Evolutionary conservation across 2,888 invertebrate species (phyloP), one percentile per base, ranked within the genome.

Genomic region (Shargacucullia verbasci): DNA sequence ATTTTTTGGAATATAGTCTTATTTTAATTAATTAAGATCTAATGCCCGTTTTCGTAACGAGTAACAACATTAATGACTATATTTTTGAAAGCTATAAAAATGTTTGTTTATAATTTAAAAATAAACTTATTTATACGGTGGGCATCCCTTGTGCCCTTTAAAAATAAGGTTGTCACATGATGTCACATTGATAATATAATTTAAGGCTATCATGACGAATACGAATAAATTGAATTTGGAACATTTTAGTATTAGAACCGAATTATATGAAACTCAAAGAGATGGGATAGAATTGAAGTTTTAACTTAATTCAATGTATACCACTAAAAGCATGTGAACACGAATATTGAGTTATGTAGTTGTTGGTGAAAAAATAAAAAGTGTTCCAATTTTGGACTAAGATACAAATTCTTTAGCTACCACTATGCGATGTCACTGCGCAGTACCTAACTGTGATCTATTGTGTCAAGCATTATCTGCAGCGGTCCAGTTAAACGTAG

Each of bases 111-210:
- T 60, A 13, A 44, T 47, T 55, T 12, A 66, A 56, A 70, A 65
- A 59, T 50, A 70, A 33, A 70, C 25, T 65, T 38, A 38, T 56
- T n/a, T n/a, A n/a, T n/a, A n/a, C n/a, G n/a, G n/a, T 53, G 29
- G 14, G 40, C 35, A 46, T 53, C 43, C 27, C 20, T 54, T 46
- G 27, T 20, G 47, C 13, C 20, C 29, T 37, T 38, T 49, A 44
- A 15, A n/a, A 48, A 56, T 54, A 52, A 45, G 58, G 62, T 41
- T 54, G 54, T 45, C 69, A 57, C 60, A 44, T 34, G 13, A 44
- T 34, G 13, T 20, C 33, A 20, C 15, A 13, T 49, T 35, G n/a
- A 11, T 49, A 47, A 33, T 31, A 11, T 49, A 47, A 33, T 31
- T 43, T 49, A 20, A 13, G 15, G 11, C 9, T 20, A 13, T 35